Conservation (phyloP, 1,140 invertebrate species). For the Cyphomyrmex costatus region DNA sequence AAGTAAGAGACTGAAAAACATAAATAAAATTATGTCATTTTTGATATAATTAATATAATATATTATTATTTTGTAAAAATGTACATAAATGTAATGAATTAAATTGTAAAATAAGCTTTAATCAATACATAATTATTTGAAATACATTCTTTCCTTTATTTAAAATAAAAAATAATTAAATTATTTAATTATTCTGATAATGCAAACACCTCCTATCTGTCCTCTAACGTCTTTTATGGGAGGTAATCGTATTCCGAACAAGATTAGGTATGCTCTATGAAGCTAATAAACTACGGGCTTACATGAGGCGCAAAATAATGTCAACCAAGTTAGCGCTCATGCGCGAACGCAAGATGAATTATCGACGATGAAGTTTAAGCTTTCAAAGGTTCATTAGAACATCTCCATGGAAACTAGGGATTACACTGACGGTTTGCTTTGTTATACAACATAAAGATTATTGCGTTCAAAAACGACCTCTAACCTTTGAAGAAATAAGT, state of each 20-base stretch:
- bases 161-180: not conserved
- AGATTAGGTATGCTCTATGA: constrained; percentile 50
- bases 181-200: constrained; percentile 8
- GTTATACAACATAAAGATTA: constrained; percentile 72
- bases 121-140: constrained; percentile 19
- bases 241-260: constrained; percentile 17
- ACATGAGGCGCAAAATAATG: constrained; percentile 57
- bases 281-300: constrained; percentile 50
- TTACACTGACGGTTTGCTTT: constrained; percentile 76
- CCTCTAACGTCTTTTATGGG: not conserved
- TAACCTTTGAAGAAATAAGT: constrained; percentile 39
- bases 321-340: constrained; percentile 43
- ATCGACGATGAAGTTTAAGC: constrained; percentile 60
- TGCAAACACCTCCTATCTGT: not conserved
- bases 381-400: constrained; percentile 57
- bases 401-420: constrained; percentile 75
- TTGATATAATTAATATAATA: not conserved
- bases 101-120: not conserved
- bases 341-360: constrained; percentile 68
- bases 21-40: not conserved
- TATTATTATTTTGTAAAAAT: not conserved
- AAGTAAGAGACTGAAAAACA: not conserved
- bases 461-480: constrained; percentile 47
- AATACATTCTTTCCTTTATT: not conserved
- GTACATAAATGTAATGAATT: not conserved